These are phyloP conservation scores for Pseudomyrmex pallidus DNA, from an alignment of 1,140 invertebrate species.

Conservation along the genomic window DNA sequence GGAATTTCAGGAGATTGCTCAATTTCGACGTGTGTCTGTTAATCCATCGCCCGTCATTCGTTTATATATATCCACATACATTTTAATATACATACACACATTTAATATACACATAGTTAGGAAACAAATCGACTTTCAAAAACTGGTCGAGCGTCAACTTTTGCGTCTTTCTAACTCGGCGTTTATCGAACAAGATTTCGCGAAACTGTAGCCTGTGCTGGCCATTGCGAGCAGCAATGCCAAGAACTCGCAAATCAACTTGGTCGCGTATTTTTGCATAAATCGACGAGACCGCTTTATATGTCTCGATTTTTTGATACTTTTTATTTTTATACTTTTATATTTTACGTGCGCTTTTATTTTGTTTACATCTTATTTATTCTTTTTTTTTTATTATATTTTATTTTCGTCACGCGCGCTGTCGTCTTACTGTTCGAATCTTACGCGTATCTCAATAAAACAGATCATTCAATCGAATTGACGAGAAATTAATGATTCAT, in stretches of 20 bases:
- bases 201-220: neutral
- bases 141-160: neutral
- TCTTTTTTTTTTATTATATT: no score
- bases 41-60: constrained; percentile 15
- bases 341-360: neutral
- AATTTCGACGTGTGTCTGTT: constrained; percentile 61
- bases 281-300: neutral
- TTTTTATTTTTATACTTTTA: neutral
- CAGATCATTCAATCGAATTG: neutral
- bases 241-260: neutral
- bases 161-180: neutral
- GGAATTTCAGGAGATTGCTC: constrained; percentile 66
- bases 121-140: neutral
- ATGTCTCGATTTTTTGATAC: no score
- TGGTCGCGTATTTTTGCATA: no score
- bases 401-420: no score
- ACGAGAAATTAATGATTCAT: constrained; percentile 46
- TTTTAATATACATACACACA: no score
- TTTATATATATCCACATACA: no score
- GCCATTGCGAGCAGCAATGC: neutral
- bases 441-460: neutral
- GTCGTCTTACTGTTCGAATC: no score
- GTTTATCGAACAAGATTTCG: neutral
- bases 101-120: neutral
- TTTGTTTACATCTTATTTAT: no score